Evolutionary conservation across 2,113 vertebrate species (phyloP), one percentile per base, ranked within the genome.

Genomic region (Oplegnathus fasciatus): DNA sequence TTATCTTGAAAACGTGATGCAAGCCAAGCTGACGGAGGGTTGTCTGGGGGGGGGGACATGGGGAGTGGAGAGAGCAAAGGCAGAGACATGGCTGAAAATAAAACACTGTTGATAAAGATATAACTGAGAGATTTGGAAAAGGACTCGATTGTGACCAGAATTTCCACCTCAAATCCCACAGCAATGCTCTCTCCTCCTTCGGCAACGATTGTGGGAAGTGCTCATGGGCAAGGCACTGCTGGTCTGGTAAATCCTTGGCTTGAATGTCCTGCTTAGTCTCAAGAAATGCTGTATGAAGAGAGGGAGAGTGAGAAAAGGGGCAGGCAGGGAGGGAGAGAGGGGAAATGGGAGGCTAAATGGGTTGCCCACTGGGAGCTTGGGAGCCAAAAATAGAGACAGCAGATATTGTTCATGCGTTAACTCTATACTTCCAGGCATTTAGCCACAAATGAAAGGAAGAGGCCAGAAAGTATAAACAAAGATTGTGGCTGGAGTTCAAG

Each of bases 331-430:
- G 62, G 50, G 76, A 64, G 52, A 77, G 57, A 78, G 67, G 62
- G 86, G 84, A 85, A 90, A 78, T 75, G 86, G 57, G 78, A 86
- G 77, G 67, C 54, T 87, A 84, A 81, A 78, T 77, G 76, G 50
- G 57, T 40, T 30, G 26, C 62, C 90, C 84, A n/a, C 77, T 84
- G 92, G 85, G 89, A 92, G 54, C 54, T 57, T 40, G 60, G 54
- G 34, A 52, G 80, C 61, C 82, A 80, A 73, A 89, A 89, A 90
- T 90, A 91, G 86, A 86, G 37, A 34, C 64, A 88, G 66, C 80
- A 60, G 68, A 83, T 81, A 62, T 11, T 69, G 68, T 80, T 84
- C 4, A 8, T 66, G 77, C 9, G 77, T 78, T 50, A 80, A 85
- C 73, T 48, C 52, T 54, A 1, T 20, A 18, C 75, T 62, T 48